Base-by-base conservation (phyloP, 2,113 vertebrate species). In the Verasper variegatus region DNA sequence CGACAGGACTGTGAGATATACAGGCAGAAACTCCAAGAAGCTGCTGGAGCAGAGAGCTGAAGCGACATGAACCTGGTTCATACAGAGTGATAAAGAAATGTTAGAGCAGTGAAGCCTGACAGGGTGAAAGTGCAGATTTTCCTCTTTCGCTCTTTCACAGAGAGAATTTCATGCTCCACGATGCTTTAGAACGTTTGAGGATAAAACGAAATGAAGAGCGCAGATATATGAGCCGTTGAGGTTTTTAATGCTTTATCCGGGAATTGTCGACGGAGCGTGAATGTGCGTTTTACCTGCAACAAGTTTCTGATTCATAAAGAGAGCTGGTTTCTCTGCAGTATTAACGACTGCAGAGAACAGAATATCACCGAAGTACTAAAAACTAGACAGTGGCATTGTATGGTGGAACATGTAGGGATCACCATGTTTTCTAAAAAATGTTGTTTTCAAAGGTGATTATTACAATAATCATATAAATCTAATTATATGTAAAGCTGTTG, bases 11-110 rank as follows among this genome's bases (percentile, higher is more conserved):
- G 31, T 45, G 76, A 78, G 81, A 88, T 71, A 83, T 82, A 78
- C 64, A 27, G 71, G 54, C 58, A n/a, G 56, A 56, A 40, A 62
- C 58, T 63, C 23, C 17, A 59, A 18, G 58, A 71, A 47, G 31
- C 57, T 23, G 35, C 68, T 31, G 5, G 72, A 72, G 52, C 26
- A 71, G 42, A 68, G 68, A 84, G 64, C 87, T 73, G 0, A 57
- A 81, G 71, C 78, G 31, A 31, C 1, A 20, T 68, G 83, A 83
- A 86, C 78, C 27, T 11, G 58, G 18, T 7, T 40, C 12, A 31
- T 7, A 31, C 31, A 67, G 47, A 59, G 78, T 78, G 85, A 76
- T 89, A 76, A 91, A 82, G 78, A 72, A 57, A 75, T 72, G 64
- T 70, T 1, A 57, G 70, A 0, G 78, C 82, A 64, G 52, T 72